Conservation (phyloP, 1,140 invertebrate species). For the Ctenoplectra terminalis region DNA sequence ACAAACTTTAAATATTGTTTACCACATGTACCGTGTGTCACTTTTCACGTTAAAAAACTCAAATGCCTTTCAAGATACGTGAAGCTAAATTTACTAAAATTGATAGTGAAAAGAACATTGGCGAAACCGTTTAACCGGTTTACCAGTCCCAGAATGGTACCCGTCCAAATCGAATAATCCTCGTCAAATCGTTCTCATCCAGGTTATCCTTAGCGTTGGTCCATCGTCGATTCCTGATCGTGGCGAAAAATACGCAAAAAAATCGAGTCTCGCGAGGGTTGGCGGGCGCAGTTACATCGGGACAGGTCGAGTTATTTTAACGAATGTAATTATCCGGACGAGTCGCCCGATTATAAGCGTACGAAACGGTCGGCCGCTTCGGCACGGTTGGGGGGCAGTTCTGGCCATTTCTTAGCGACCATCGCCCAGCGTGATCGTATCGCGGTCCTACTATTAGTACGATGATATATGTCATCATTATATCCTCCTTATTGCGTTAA, state of each 20-base stretch:
- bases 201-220: too few relatives aligned
- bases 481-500: constrained; percentile 63
- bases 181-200: neutral
- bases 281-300: constrained; percentile 1
- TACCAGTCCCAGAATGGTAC: too few relatives aligned
- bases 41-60: neutral
- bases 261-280: neutral
- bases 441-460: constrained; percentile 60
- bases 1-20: too few relatives aligned
- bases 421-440: constrained; percentile 62
- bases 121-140: constrained; percentile 17
- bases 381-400: constrained; percentile 54
- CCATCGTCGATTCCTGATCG: too few relatives aligned
- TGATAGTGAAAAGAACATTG: neutral
- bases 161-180: constrained; percentile 54
- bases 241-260: constrained; percentile 16
- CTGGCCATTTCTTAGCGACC: constrained; percentile 47
- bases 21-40: neutral
- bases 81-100: neutral
- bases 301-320: constrained; percentile 66
- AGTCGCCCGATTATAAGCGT: constrained; percentile 56
- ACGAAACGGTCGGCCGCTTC: constrained; percentile 55
- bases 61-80: too few relatives aligned
- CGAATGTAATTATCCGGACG: constrained; percentile 69
- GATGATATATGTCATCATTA: constrained; percentile 69